Percentiles rank a stretch among this genome's conserved stretches.
Conservation (phyloP, 1,140 invertebrate species). For the Prorops nasuta region DNA sequence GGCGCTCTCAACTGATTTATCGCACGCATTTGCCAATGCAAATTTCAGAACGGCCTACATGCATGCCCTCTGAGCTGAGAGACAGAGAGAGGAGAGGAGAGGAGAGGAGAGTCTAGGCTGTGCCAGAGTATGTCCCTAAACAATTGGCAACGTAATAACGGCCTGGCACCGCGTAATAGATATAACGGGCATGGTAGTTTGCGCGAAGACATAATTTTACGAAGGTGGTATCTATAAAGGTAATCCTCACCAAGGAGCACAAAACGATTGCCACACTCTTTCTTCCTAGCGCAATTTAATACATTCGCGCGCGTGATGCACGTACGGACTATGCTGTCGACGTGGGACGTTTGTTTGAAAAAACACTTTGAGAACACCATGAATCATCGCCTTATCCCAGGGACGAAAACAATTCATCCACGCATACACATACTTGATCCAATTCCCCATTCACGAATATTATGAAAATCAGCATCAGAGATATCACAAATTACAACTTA, state of each 20-base stretch:
- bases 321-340: constrained; percentile 1
- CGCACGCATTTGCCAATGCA: too few relatives aligned
- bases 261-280: constrained; percentile 29
- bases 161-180: not conserved
- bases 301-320: constrained; percentile 23
- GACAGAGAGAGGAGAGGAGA: too few relatives aligned
- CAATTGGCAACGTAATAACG: not conserved
- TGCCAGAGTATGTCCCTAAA: not conserved
- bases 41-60: too few relatives aligned
- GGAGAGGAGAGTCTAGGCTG: too few relatives aligned
- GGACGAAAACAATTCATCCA: too few relatives aligned
- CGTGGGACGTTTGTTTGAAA: constrained; percentile 15
- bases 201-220: not conserved
- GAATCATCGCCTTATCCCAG: constrained; percentile 26
- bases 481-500: too few relatives aligned
- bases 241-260: constrained; percentile 12
- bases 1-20: too few relatives aligned
- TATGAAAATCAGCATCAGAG: too few relatives aligned
- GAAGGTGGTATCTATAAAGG: not conserved
- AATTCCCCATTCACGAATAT: too few relatives aligned
- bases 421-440: too few relatives aligned
- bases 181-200: not conserved
- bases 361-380: constrained; percentile 27
- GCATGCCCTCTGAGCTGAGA: too few relatives aligned
- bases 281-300: constrained; percentile 26